These are phyloP conservation scores for Trichomycterus rosablanca DNA, from an alignment of 2,113 vertebrate genomes.

Conservation along the genomic window DNA sequence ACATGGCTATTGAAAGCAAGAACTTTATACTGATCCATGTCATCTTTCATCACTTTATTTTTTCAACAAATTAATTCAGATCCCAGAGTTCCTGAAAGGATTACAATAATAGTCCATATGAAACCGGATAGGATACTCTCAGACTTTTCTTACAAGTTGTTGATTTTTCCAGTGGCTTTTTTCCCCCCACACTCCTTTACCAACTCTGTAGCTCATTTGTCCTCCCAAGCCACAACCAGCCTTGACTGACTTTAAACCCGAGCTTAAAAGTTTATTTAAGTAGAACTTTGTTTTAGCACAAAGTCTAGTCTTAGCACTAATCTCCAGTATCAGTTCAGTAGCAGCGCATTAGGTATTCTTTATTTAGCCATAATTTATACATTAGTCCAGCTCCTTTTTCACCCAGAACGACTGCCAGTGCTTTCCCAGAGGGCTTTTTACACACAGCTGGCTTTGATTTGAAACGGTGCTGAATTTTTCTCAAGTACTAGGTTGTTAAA, in stretches of 20 bases:
- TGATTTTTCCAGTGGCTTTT: slow-evolving; percentile 37
- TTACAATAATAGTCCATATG: slow-evolving; percentile 40
- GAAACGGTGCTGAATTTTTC: slow-evolving; percentile 9
- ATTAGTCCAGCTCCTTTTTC: slow-evolving; percentile 21
- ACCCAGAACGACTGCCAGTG: slow-evolving; percentile 20
- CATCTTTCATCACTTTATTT: slow-evolving; percentile 39
- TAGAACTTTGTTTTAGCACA: slow-evolving; percentile 13
- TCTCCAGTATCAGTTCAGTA: slow-evolving; percentile 29
- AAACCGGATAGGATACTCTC: slow-evolving; percentile 37
- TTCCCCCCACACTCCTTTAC: slow-evolving; percentile 2
- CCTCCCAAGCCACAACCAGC: slow-evolving; percentile 3
- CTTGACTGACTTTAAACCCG: slow-evolving; percentile 31
- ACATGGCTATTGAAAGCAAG: slow-evolving; percentile 35
- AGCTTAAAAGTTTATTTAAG: slow-evolving; percentile 37
- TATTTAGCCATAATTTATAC: slow-evolving; percentile 5
- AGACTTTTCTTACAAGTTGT: slow-evolving; percentile 35
- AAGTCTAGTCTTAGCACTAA: slow-evolving; percentile 27
- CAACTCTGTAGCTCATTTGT: not conserved
- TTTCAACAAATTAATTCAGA: slow-evolving; percentile 29
- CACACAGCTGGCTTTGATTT: slow-evolving; percentile 41
- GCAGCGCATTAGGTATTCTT: slow-evolving; percentile 18
- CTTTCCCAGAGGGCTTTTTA: slow-evolving; percentile 20
- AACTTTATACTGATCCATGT: slow-evolving; percentile 28
- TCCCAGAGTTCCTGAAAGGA: slow-evolving; percentile 35
- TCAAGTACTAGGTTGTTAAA: slow-evolving; percentile 3